Base-by-base conservation (phyloP, 2,797 vertebrate species). In the Tapirus indicus region DNA sequence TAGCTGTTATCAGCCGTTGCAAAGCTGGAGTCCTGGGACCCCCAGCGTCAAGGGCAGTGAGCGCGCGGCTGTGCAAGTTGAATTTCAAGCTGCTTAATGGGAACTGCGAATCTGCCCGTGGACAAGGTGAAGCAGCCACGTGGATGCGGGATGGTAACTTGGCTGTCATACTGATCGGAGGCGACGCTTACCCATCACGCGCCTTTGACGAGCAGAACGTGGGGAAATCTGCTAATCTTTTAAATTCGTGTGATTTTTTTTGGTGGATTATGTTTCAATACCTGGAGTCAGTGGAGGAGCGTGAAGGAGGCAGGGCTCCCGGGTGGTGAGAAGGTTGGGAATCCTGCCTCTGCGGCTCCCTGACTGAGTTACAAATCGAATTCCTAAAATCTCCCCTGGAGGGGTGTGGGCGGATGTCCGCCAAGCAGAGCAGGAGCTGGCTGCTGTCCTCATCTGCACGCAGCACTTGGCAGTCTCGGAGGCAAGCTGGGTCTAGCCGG, bases 121-220 rank as follows among this genome's bases (percentile, higher is more conserved):
- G 62, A 2, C 18, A 49, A 47, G 60, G 41, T 7, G 38, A 1
- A 0, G 44, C 44, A 1, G 49, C 14, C 14, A 0, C 60, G 3
- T 0, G 18, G 29, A 32, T 1, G 21, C 20, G 8, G 72, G 56
- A 20, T 25, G n/a, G 25, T 7, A 62, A 17, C 8, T 0, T 9
- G 0, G 29, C 17, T 1, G 4, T 23, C n/a, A 6, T 5, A 2
- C 11, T 5, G n/a, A 29, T n/a, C n/a, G 0, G 25, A 6, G 35
- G 32, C 1, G 0, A 3, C 7, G 18, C 64, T 66, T 7, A 27
- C 21, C n/a, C 5, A 0, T 54, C 41, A 0, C 4, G 1, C 2
- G 0, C 7, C 56, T 68, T 3, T 21, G 58, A 32, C 13, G 54
- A 41, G 25, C 23, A 11, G 13, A 13, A 27, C 6, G 4, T 4